Conservation (phyloP, 2,888 invertebrate species). For the Sminthurides aquaticus region DNA sequence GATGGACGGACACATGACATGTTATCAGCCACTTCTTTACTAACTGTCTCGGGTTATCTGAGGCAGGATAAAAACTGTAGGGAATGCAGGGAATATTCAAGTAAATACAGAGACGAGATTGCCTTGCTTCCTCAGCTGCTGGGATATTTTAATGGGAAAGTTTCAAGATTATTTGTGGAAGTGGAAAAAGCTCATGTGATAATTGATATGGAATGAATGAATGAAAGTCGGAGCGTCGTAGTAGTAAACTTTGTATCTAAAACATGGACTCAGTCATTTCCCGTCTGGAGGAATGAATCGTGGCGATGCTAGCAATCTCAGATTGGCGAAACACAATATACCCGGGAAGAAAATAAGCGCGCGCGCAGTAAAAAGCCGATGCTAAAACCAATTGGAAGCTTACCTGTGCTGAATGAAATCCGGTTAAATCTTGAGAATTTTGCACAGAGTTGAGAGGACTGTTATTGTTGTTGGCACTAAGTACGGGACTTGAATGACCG, state of each 20-base stretch:
- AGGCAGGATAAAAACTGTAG: background rate
- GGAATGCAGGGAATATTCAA: too few species aligned
- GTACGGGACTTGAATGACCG: conserved; percentile 6
- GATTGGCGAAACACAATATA: too few species aligned
- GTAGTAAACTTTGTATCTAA: too few species aligned
- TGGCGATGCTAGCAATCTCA: too few species aligned
- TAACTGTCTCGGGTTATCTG: background rate
- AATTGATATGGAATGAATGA: background rate
- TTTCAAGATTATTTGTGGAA: background rate
- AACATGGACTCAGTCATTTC: background rate
- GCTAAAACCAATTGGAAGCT: too few species aligned
- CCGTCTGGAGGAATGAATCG: too few species aligned
- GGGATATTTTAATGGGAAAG: background rate
- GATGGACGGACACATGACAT: background rate
- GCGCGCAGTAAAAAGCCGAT: too few species aligned
- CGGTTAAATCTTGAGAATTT: conserved; percentile 9
- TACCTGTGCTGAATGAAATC: conserved; percentile 20
- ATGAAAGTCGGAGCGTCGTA: background rate
- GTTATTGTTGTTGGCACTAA: background rate
- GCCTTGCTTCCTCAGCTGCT: too few species aligned
- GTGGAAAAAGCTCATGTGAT: background rate
- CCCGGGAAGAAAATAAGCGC: too few species aligned
- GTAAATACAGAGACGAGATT: too few species aligned
- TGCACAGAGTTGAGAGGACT: background rate
- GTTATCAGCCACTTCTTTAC: background rate